Evolutionary conservation across 2,888 invertebrate genomes (phyloP).

Genomic region (Drosophila ezoana): DNA sequence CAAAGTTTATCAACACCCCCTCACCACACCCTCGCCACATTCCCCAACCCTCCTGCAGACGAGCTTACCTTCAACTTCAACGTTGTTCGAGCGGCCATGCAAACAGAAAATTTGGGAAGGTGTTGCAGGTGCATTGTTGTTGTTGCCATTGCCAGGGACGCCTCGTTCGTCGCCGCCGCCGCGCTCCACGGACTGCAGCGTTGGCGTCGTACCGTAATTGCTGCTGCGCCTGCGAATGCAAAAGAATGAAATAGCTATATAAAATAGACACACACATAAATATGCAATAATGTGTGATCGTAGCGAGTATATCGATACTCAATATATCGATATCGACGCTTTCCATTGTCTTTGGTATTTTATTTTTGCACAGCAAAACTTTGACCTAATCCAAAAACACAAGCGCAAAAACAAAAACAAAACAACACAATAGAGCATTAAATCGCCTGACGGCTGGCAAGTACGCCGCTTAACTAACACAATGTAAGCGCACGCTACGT

Average conservation of each 20-base stretch:
- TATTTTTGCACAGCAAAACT: not conserved
- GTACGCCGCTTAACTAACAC: conserved; percentile 59
- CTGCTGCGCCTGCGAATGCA: conserved; percentile 20
- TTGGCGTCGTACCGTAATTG: conserved; percentile 50
- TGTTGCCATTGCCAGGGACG: conserved; percentile 43
- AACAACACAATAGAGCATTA: conserved; percentile 41
- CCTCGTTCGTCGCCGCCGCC: not conserved
- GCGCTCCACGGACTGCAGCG: conserved; percentile 1
- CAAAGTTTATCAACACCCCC: conserved; percentile 50
- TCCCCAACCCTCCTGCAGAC: conserved; percentile 29
- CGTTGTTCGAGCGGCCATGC: conserved; percentile 75
- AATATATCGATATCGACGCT: conserved; percentile 8
- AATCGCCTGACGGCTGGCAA: conserved; percentile 55
- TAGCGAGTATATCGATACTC: conserved; percentile 13
- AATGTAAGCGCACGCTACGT: conserved; percentile 50
- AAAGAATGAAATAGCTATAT: not conserved
- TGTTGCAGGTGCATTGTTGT: conserved; percentile 60
- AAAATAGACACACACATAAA: too few species aligned
- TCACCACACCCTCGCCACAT: not conserved
- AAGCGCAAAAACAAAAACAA: conserved; percentile 23
- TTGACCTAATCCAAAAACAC: conserved; percentile 1
- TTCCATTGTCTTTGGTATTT: conserved; percentile 24
- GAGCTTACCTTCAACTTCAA: conserved; percentile 68
- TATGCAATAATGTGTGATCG: not conserved
- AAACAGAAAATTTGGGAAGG: conserved; percentile 75